Evolutionary conservation across 2,888 invertebrate genomes (phyloP).

Genomic region (Trissonchulus latispiculum): DNA sequence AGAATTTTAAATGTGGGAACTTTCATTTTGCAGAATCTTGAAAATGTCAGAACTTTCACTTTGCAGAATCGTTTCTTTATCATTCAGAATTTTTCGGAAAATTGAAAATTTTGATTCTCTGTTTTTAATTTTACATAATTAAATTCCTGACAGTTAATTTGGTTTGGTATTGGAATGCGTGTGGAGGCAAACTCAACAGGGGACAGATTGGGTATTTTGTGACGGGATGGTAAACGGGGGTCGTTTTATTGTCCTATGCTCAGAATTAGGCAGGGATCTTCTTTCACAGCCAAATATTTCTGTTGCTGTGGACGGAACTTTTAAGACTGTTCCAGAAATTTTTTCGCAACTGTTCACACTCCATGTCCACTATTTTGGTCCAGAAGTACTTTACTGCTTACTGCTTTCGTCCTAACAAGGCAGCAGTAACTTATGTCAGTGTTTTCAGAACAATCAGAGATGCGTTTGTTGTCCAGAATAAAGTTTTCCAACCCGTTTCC

Average conservation of each 20-base stretch:
- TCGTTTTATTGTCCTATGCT: background rate
- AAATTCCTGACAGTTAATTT: too few species aligned
- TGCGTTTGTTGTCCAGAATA: background rate
- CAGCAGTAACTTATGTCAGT: background rate
- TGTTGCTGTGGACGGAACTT: constrained; percentile 7
- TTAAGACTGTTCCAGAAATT: background rate
- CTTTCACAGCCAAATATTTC: background rate
- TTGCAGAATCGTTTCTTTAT: too few species aligned
- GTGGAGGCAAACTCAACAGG: background rate
- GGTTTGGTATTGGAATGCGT: background rate
- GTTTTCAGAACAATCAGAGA: background rate
- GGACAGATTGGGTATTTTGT: background rate
- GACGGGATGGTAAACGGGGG: background rate
- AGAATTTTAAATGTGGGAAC: too few species aligned
- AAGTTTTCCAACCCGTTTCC: background rate
- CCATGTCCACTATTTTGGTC: background rate
- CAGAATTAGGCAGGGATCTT: background rate
- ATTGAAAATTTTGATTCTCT: too few species aligned
- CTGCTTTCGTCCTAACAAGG: background rate
- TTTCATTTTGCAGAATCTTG: too few species aligned
- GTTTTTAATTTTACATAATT: too few species aligned
- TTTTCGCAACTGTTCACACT: constrained; percentile 4
- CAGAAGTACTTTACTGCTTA: background rate
- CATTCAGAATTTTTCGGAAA: too few species aligned
- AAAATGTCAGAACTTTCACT: too few species aligned